phyloP scores from a whole-genome alignment of 1,140 invertebrate genomes.

The Drosophila orena region DNA sequence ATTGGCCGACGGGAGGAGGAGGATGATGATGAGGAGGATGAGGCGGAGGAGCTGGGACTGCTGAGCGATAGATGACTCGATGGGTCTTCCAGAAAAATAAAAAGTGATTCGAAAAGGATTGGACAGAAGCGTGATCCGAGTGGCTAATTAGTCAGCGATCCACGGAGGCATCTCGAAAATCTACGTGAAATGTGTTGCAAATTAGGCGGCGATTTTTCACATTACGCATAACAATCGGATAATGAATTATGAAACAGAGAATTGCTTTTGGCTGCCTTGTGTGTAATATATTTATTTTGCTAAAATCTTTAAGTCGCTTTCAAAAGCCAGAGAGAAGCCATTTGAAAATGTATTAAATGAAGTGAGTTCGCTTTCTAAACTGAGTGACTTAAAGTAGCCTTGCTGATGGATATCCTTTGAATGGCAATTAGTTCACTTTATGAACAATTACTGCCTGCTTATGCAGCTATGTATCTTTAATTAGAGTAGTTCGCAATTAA shows the following conservation, averaged over 20 bases:
- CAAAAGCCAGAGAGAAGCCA: too few relatives aligned
- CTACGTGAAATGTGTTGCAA: constrained; percentile 29
- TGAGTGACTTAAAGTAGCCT: neutral
- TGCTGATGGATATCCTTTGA: neutral
- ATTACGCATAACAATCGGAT: constrained; percentile 3
- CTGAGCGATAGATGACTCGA: constrained; percentile 38
- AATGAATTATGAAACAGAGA: neutral
- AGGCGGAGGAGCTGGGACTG: constrained; percentile 7
- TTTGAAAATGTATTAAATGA: too few relatives aligned
- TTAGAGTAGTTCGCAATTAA: constrained; percentile 44
- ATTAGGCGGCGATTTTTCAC: constrained; percentile 1
- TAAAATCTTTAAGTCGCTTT: too few relatives aligned
- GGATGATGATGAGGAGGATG: too few relatives aligned
- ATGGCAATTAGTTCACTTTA: constrained; percentile 23
- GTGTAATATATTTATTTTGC: too few relatives aligned
- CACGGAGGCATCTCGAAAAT: neutral
- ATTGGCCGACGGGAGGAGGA: constrained; percentile 60
- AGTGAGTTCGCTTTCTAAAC: too few relatives aligned
- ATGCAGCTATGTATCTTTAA: constrained; percentile 21
- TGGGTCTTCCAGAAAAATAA: constrained; percentile 33
- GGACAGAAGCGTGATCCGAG: constrained; percentile 37
- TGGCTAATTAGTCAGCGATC: constrained; percentile 58
- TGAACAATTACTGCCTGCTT: constrained; percentile 24
- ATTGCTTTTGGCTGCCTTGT: neutral
- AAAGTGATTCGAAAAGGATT: neutral